Conservation (phyloP, 1,140 invertebrate genomes). For the Asbolus verrucosus region DNA sequence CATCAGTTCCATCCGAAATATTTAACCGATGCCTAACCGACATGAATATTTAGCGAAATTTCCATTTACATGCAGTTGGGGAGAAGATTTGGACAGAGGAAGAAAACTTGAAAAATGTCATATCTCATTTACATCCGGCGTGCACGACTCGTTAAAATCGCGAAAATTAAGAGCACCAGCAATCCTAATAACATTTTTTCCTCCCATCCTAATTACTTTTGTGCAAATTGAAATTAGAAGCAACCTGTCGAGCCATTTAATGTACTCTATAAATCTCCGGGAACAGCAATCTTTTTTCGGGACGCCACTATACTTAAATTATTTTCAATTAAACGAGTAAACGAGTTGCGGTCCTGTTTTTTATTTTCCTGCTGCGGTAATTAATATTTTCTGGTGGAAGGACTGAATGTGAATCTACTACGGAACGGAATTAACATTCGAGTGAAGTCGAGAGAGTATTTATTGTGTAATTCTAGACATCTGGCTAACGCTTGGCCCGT, state of each 20-base stretch:
- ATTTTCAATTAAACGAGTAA: too few relatives aligned
- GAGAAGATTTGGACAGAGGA: too few relatives aligned
- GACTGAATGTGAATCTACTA: background rate
- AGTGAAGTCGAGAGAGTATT: background rate
- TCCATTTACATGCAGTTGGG: background rate
- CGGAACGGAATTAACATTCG: background rate
- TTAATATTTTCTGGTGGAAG: background rate
- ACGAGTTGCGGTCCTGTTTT: too few relatives aligned
- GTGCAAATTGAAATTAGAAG: background rate
- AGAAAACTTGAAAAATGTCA: background rate
- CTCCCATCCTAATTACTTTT: slow-evolving; percentile 2
- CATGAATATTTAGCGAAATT: too few relatives aligned
- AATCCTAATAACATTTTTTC: background rate
- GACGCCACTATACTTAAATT: too few relatives aligned
- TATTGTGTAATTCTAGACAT: slow-evolving; percentile 8
- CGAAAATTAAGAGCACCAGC: background rate
- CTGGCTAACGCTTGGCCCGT: background rate
- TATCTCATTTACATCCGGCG: slow-evolving; percentile 1
- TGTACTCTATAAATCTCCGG: too few relatives aligned
- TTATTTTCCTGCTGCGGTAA: background rate
- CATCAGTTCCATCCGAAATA: too few relatives aligned
- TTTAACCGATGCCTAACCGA: too few relatives aligned
- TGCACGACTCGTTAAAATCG: background rate
- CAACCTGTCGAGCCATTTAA: background rate
- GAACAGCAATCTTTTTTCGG: background rate